These are phyloP conservation scores for Pangasius sanitwongsei DNA, from an alignment of 2,797 vertebrate species.

Conservation along the genomic window DNA sequence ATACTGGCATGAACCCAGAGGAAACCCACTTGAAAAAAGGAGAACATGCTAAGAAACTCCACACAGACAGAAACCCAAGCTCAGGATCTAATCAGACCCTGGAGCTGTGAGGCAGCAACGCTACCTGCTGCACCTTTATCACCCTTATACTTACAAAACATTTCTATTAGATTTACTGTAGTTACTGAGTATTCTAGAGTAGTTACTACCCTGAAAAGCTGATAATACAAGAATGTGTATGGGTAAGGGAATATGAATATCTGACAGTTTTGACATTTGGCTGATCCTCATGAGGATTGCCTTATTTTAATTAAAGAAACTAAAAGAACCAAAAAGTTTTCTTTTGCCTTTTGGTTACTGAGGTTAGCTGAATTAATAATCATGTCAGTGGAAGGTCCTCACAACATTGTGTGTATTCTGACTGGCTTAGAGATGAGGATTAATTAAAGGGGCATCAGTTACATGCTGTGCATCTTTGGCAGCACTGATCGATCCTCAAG, in stretches of 20 bases:
- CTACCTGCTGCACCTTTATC: background rate
- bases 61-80: background rate
- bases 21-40: background rate
- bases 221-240: background rate
- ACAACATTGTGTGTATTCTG: conserved; percentile 27
- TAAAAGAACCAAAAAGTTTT: background rate
- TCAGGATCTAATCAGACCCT: background rate
- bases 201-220: background rate
- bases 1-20: background rate
- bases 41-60: background rate
- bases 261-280: background rate
- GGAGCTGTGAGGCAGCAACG: background rate
- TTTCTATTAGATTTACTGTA: background rate
- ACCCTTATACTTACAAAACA: background rate
- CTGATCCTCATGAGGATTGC: no score
- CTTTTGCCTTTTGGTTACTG: background rate
- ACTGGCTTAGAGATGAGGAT: conserved; percentile 46
- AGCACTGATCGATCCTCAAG: conserved; percentile 58
- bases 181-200: no score
- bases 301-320: background rate
- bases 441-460: conserved; percentile 55
- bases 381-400: background rate
- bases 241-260: background rate
- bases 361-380: background rate
- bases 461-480: conserved; percentile 58